These are phyloP conservation scores for Perdita meconis DNA, from an alignment of 2,888 invertebrate species.

Conservation along the genomic window DNA sequence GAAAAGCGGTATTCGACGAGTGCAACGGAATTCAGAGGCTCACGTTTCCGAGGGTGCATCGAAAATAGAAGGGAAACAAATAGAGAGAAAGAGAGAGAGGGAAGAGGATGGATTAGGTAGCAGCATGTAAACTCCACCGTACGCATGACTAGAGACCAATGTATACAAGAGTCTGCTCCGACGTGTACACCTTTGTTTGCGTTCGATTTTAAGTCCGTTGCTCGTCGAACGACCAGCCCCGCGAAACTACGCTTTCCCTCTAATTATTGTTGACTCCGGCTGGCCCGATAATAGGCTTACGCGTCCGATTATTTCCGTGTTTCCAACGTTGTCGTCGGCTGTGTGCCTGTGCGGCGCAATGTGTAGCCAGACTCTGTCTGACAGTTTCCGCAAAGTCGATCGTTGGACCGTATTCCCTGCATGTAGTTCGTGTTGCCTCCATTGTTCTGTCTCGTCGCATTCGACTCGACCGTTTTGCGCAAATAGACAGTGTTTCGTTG, in stretches of 20 bases:
- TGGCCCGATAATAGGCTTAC: slow-evolving; percentile 65
- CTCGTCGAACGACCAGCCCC: slow-evolving; percentile 35
- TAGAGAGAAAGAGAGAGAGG: slow-evolving; percentile 58
- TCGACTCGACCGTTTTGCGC: slow-evolving; percentile 18
- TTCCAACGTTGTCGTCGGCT: slow-evolving; percentile 35
- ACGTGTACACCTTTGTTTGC: slow-evolving; percentile 56
- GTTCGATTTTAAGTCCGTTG: slow-evolving; percentile 64
- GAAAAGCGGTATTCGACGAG: slow-evolving; percentile 27
- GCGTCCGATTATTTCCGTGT: slow-evolving; percentile 57
- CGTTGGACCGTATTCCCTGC: slow-evolving; percentile 38
- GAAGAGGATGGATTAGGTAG: slow-evolving; percentile 61
- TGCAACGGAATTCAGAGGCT: slow-evolving; percentile 16
- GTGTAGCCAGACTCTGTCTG: slow-evolving; percentile 22
- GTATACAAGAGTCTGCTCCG: slow-evolving; percentile 31
- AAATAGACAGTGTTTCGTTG: slow-evolving; percentile 20
- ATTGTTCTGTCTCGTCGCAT: slow-evolving; percentile 49
- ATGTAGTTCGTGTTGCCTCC: slow-evolving; percentile 26
- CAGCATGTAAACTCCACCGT: slow-evolving; percentile 49
- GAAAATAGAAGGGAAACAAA: slow-evolving; percentile 57
- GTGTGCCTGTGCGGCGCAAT: slow-evolving; percentile 9
- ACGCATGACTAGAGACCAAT: slow-evolving; percentile 38
- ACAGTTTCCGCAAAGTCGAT: slow-evolving; percentile 53
- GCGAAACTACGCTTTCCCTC: slow-evolving; percentile 60
- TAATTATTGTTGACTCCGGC: slow-evolving; percentile 67
- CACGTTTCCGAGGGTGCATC: slow-evolving; percentile 43